Evolutionary conservation across 2,797 vertebrate genomes (phyloP).

Genomic region (Margarornis squamiger): DNA sequence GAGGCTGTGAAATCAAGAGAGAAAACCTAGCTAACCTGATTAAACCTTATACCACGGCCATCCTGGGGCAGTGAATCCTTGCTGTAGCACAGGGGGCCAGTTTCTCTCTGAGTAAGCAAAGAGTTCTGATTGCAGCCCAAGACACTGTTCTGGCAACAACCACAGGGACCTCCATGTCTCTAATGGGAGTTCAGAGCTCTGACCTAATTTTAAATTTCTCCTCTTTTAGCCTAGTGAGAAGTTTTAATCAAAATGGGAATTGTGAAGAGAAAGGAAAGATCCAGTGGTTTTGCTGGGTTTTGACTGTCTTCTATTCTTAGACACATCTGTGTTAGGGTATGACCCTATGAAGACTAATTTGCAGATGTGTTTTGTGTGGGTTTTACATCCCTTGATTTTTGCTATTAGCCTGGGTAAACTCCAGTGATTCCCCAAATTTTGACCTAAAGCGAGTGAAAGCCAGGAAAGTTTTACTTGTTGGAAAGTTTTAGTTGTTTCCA

Average conservation of each 20-base stretch:
- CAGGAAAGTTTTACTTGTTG: slow-evolving; percentile 41
- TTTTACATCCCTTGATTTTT: neutral
- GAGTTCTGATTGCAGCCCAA: neutral
- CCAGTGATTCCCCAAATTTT: neutral
- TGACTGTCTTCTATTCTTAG: neutral
- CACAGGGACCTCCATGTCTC: neutral
- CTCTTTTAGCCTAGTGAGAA: neutral
- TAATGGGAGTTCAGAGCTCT: neutral
- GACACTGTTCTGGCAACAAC: slow-evolving; percentile 2
- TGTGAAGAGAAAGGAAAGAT: neutral
- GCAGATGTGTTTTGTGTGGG: neutral
- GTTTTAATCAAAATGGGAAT: neutral
- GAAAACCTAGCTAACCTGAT: slow-evolving; percentile 68
- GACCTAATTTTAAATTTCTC: slow-evolving; percentile 2
- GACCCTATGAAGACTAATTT: neutral
- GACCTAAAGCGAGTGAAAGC: neutral
- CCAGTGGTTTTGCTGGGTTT: neutral
- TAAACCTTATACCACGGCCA: neutral
- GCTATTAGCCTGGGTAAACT: neutral
- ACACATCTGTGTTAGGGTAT: neutral
- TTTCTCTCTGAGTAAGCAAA: neutral
- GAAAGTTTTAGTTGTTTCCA: slow-evolving; percentile 24
- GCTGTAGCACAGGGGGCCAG: neutral
- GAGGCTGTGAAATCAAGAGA: slow-evolving; percentile 72
- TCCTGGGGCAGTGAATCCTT: slow-evolving; percentile 35